A percentile compares a stretch with the other conserved stretches of the same genome.
Evolutionary conservation across 1,140 invertebrate genomes (phyloP).

Genomic region (Penaeus vannamei): DNA sequence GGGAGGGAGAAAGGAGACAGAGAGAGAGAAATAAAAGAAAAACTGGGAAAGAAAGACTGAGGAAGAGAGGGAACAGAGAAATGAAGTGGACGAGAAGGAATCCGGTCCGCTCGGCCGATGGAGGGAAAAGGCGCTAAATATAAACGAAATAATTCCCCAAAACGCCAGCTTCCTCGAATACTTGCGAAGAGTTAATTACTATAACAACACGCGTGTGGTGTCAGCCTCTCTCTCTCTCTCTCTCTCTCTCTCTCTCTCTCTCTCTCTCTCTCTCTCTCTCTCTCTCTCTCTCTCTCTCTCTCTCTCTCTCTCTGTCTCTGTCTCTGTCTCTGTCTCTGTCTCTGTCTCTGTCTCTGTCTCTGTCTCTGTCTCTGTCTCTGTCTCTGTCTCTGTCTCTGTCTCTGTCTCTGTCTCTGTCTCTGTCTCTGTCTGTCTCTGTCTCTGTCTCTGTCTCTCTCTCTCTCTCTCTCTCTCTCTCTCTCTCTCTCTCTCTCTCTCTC

Average conservation of each 20-base stretch:
- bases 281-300: neutral
- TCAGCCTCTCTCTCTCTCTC: neutral
- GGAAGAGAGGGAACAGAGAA: neutral
- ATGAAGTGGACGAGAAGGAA: neutral
- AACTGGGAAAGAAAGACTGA: neutral
- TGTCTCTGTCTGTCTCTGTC: neutral
- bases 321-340: neutral
- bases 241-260: no score
- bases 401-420: neutral
- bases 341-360: neutral
- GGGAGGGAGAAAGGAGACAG: neutral
- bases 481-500: accelerated
- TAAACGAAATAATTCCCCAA: no score
- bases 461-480: no score
- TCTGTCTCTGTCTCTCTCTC: accelerated
- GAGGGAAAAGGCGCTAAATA: neutral
- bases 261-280: neutral
- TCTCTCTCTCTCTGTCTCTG: no score
- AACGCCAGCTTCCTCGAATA: no score
- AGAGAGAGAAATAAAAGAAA: neutral
- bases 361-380: neutral
- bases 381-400: neutral
- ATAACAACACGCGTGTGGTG: neutral
- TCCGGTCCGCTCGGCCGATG: neutral
- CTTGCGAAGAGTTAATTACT: no score